Base-by-base conservation (phyloP, 2,888 invertebrate genomes). In the Phaedon cochleariae region DNA sequence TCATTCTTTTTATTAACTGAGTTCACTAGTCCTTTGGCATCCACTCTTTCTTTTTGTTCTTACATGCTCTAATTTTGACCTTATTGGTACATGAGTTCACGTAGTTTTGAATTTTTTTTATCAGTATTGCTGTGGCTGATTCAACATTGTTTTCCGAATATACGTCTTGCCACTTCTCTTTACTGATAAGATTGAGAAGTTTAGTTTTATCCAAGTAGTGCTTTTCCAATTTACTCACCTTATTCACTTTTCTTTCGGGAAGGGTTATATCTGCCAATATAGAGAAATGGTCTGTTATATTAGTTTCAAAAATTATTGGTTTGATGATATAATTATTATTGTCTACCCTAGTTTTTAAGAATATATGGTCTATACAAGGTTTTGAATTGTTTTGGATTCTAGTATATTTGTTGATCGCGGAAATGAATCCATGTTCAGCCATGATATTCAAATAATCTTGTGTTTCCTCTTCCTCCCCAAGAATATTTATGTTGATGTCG, bases 391-490 rank as follows among this genome's bases (percentile, higher is more conserved):
- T 4, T 34, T 34, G 34, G 34, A 34, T 10, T 34, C 34, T 34
- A 10, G 20, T 46, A 10, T 46, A 20, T 46, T 17, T 17, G 46
- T 41, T 15, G 41, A 41, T 10, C 5, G 41, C 41, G 41, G 41
- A 41, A 41, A 41, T 41, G 41, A 41, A 41, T 41, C 41, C 41
- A 41, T 41, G 41, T 10, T 41, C 41, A 41, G 41, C 41, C 41
- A 41, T 41, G 4, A 41, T 3, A 17, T 46, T 46, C 46, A 46
- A 10, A 34, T 34, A 34, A 10, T 34, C 12, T 4, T 34, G 34
- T 4, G 12, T 34, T 7, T 34, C 5, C 10, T 34, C 34, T 7
- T 34, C 34, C 3, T 34, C 34, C 10, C 34, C 34, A 34, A 34
- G 34, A 7, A 46, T 46, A 46, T 46, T 46, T 46, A 46, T 46